Percentiles rank a stretch among this genome's conserved stretches.
phyloP scores from a whole-genome alignment of 2,888 invertebrate genomes.

The Odontomyia ornata region DNA sequence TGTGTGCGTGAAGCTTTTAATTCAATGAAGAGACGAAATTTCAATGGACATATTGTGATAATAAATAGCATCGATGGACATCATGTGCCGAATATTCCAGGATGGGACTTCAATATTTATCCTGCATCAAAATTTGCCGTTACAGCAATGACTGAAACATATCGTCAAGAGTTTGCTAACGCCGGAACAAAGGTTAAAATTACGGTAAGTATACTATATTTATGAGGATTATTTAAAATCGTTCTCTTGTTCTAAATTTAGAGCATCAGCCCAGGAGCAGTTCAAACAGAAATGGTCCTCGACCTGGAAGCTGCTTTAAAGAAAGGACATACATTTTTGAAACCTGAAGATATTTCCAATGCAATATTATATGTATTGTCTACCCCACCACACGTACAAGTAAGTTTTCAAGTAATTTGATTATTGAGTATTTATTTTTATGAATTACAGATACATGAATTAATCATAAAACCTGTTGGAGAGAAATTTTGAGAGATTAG shows the following conservation, averaged over 20 bases:
- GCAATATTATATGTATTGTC: slow-evolving; percentile 55
- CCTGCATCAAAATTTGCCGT: slow-evolving; percentile 59
- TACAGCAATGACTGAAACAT: slow-evolving; percentile 59
- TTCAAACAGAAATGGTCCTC: slow-evolving; percentile 61
- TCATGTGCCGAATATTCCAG: slow-evolving; percentile 49
- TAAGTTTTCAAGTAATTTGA: slow-evolving; percentile 46
- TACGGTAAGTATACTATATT: slow-evolving; percentile 56
- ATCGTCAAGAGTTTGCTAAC: slow-evolving; percentile 60
- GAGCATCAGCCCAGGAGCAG: slow-evolving; percentile 62
- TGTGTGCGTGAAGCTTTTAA: slow-evolving; percentile 65
- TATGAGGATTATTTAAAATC: neutral
- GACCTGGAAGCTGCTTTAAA: slow-evolving; percentile 41
- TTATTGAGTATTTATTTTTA: neutral
- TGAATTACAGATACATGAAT: slow-evolving; percentile 10
- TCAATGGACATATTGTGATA: slow-evolving; percentile 66
- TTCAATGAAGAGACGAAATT: slow-evolving; percentile 63
- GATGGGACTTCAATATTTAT: slow-evolving; percentile 58
- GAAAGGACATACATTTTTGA: slow-evolving; percentile 50
- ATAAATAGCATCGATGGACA: slow-evolving; percentile 63
- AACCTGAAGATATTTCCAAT: slow-evolving; percentile 45
- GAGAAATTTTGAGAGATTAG: neutral
- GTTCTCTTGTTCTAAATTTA: slow-evolving; percentile 45
- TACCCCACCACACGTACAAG: slow-evolving; percentile 61
- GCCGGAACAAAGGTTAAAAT: slow-evolving; percentile 60
- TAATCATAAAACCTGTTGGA: slow-evolving; percentile 11